Evolutionary conservation across 2,113 vertebrate species (phyloP).

Genomic region (Asarcornis scutulata): DNA sequence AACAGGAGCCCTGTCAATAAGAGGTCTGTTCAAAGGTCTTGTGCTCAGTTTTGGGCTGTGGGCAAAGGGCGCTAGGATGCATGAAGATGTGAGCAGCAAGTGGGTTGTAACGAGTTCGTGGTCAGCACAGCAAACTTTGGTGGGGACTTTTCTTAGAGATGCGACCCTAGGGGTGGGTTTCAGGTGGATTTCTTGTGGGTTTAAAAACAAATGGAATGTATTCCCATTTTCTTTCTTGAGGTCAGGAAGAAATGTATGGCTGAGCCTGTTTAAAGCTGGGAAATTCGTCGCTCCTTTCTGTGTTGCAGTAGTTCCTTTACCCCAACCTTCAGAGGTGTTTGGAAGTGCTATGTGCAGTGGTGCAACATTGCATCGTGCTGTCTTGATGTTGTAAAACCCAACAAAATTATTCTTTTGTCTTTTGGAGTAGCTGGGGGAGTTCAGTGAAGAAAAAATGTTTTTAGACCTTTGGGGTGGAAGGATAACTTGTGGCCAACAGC

Average conservation of each 20-base stretch:
- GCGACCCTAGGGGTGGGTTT: background rate
- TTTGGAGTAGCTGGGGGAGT: background rate
- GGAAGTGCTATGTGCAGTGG: background rate
- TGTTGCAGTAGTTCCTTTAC: background rate
- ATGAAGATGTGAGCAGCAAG: background rate
- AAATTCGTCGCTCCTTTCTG: background rate
- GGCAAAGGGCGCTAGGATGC: background rate
- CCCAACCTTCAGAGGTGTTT: background rate
- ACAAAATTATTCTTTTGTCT: background rate
- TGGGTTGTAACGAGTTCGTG: background rate
- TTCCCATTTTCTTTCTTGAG: background rate
- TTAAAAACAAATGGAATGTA: background rate
- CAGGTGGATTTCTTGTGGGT: background rate
- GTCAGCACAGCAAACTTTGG: background rate
- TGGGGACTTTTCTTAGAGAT: background rate
- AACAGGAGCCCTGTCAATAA: background rate
- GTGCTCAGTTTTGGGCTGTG: background rate
- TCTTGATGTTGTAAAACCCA: background rate
- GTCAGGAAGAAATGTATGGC: background rate
- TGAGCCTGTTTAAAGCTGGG: background rate
- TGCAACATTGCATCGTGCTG: background rate
- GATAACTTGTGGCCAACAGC: background rate
- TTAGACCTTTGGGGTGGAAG: background rate
- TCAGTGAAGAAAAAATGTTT: background rate
- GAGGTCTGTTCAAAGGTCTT: background rate